Evolutionary conservation across 2,113 vertebrate species (phyloP).

Genomic region (Illadopsis cleaveri): DNA sequence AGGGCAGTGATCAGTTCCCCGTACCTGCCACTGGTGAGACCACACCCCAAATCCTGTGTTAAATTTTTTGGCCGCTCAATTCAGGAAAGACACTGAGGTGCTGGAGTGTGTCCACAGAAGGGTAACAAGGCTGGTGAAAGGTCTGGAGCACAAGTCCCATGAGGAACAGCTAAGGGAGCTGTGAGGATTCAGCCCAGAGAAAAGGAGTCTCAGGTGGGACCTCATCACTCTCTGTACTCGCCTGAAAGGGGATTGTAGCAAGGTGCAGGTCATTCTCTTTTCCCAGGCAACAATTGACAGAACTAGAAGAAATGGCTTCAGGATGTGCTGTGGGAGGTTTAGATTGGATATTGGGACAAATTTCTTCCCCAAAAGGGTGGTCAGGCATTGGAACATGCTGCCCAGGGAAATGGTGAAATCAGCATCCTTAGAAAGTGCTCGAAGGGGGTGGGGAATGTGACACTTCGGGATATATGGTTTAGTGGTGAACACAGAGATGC

Average conservation of each 20-base stretch:
- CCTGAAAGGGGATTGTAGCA: background rate
- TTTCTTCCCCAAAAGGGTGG: background rate
- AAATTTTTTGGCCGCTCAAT: accelerated
- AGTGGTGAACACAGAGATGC: background rate
- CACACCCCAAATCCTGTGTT: background rate
- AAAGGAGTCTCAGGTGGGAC: background rate
- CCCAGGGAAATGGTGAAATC: background rate
- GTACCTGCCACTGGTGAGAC: background rate
- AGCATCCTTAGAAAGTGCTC: background rate
- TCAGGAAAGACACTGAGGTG: background rate
- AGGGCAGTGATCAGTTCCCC: background rate
- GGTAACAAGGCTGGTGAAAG: background rate
- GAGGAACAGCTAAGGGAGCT: background rate
- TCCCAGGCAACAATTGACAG: background rate
- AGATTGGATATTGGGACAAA: background rate
- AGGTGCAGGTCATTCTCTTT: background rate
- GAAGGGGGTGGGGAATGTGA: background rate
- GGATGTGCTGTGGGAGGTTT: background rate
- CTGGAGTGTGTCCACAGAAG: background rate
- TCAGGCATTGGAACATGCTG: background rate
- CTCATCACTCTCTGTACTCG: background rate
- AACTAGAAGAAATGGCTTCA: background rate
- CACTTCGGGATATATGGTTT: background rate
- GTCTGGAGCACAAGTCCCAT: background rate
- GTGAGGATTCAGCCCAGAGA: background rate